These are phyloP conservation scores for Tortrix viridana DNA, from an alignment of 2,888 invertebrate genomes.

Conservation along the genomic window DNA sequence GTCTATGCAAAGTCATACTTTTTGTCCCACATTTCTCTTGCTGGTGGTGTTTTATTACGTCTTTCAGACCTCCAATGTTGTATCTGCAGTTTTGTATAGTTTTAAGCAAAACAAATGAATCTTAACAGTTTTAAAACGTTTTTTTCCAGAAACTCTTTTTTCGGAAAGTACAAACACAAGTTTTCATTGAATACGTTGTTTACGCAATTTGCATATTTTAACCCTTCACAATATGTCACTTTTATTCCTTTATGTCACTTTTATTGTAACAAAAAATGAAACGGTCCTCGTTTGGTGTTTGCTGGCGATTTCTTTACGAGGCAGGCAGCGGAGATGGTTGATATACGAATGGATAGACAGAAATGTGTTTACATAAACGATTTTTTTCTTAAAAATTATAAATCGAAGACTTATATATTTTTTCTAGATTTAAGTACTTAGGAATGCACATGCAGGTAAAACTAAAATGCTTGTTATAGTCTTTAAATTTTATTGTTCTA, in stretches of 20 bases:
- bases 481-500: too few relatives aligned
- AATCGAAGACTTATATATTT: too few relatives aligned
- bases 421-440: too few relatives aligned
- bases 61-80: too few relatives aligned
- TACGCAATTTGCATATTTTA: conserved; percentile 79
- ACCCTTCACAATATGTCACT: conserved; percentile 65
- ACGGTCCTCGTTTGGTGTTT: conserved; percentile 62
- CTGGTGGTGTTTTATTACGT: too few relatives aligned
- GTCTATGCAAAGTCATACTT: too few relatives aligned
- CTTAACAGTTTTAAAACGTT: conserved; percentile 9
- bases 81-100: not conserved
- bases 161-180: conserved; percentile 26
- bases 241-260: conserved; percentile 63
- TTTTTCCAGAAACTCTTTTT: conserved; percentile 26
- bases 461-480: too few relatives aligned
- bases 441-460: too few relatives aligned
- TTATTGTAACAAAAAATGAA: conserved; percentile 76
- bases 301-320: conserved; percentile 58
- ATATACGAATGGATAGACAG: not conserved
- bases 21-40: too few relatives aligned
- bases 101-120: conserved; percentile 20
- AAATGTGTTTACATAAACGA: not conserved
- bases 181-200: conserved; percentile 53
- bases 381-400: too few relatives aligned
- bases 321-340: not conserved